Evolutionary conservation across 1,140 invertebrate genomes (phyloP).

Genomic region (Drosophila funebris): DNA sequence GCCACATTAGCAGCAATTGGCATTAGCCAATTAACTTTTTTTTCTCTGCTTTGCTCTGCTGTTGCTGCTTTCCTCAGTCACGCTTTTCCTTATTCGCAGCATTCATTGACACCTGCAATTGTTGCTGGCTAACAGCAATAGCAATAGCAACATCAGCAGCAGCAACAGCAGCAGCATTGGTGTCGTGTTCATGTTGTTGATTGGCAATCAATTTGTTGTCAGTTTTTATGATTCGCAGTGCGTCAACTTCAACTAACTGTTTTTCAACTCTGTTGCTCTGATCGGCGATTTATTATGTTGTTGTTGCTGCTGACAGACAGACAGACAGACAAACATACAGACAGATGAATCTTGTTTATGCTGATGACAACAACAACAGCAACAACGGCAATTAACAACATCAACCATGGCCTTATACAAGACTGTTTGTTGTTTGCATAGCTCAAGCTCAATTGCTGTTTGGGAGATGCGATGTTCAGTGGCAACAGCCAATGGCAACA

Average conservation of each 20-base stretch:
- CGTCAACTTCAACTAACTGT: conserved; percentile 76
- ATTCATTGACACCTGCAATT: conserved; percentile 81
- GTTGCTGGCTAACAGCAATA: conserved; percentile 37
- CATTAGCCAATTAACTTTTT: conserved; percentile 76
- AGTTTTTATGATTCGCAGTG: conserved; percentile 82
- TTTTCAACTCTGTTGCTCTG: conserved; percentile 36
- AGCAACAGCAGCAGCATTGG: conserved; percentile 39
- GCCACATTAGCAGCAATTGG: conserved; percentile 82
- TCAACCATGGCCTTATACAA: conserved; percentile 25
- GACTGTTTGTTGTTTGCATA: conserved; percentile 14
- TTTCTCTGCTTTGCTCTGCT: conserved; percentile 8
- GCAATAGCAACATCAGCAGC: conserved; percentile 16
- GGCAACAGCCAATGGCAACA: background rate
- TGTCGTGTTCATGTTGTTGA: conserved; percentile 80
- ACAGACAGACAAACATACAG: conserved; percentile 17
- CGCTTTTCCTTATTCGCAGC: conserved; percentile 76
- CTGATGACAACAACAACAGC: conserved; percentile 42
- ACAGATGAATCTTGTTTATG: conserved; percentile 20
- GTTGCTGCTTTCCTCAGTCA: conserved; percentile 52
- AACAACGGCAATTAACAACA: conserved; percentile 2
- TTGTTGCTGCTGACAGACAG: conserved; percentile 56
- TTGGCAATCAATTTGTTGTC: conserved; percentile 82
- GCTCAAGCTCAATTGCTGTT: background rate
- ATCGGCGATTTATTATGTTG: conserved; percentile 51
- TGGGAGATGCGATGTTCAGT: background rate